Evolutionary conservation across 2,797 vertebrate species (phyloP).

Genomic region (Etheostoma nigrum): DNA sequence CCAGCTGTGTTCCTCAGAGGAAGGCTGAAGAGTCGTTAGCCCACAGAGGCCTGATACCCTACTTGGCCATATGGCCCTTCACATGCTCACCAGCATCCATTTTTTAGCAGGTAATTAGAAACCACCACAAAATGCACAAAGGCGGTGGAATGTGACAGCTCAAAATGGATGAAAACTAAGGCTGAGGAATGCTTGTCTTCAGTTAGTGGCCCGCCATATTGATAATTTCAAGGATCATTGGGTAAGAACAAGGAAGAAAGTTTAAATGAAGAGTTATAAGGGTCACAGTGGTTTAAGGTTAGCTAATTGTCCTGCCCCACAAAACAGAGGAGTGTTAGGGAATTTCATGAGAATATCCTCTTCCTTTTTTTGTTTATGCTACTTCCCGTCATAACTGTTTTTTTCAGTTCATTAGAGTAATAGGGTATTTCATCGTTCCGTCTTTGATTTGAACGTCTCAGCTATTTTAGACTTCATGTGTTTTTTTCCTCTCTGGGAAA

Average conservation of each 20-base stretch:
- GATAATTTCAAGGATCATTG: constrained; percentile 48
- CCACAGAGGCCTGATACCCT: constrained; percentile 54
- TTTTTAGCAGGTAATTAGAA: constrained; percentile 72
- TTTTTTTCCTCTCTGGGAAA: constrained; percentile 10
- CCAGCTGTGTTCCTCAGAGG: constrained; percentile 73
- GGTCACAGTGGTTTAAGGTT: constrained; percentile 46
- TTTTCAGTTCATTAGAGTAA: constrained; percentile 14
- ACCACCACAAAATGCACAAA: constrained; percentile 54
- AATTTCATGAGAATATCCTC: constrained; percentile 18
- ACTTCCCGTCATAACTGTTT: background rate
- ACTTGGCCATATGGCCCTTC: constrained; percentile 66
- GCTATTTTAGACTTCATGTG: constrained; percentile 34
- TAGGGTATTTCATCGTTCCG: constrained; percentile 4
- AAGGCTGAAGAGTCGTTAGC: constrained; percentile 45
- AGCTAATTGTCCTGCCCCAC: constrained; percentile 27
- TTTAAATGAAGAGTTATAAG: constrained; percentile 24
- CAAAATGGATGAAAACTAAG: constrained; percentile 65
- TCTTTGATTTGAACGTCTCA: constrained; percentile 21
- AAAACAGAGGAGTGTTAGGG: constrained; percentile 9
- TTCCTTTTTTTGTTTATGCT: constrained; percentile 7
- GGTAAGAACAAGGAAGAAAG: constrained; percentile 8
- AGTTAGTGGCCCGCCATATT: constrained; percentile 18
- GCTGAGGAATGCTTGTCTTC: constrained; percentile 26
- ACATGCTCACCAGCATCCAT: constrained; percentile 53
- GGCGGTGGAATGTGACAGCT: constrained; percentile 62